phyloP scores from a whole-genome alignment of 64 coral and sea anemone genomes.

The Stylophora pistillata region DNA sequence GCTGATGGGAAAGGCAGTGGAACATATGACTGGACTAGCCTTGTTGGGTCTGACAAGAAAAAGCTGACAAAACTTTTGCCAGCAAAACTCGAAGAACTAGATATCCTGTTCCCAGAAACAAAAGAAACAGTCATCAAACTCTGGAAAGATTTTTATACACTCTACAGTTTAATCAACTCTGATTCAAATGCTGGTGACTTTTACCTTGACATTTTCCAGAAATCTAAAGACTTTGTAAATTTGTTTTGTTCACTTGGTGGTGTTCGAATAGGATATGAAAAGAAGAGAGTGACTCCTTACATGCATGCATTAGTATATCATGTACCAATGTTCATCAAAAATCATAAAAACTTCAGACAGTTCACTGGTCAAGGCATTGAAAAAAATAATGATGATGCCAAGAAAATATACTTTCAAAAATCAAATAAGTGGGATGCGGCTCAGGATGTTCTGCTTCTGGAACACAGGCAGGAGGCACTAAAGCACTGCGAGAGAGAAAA shows the following conservation, averaged over 20 bases:
- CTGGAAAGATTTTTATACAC: constrained; percentile 14
- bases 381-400: no score
- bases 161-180: constrained; percentile 7
- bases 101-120: constrained; percentile 51
- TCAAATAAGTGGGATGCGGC: no score
- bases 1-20: constrained; percentile 49
- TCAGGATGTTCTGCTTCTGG: no score
- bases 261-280: constrained; percentile 36
- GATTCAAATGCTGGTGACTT: background rate
- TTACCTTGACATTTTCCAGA: constrained; percentile 36
- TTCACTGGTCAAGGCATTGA: constrained; percentile 55
- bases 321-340: constrained; percentile 36
- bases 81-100: constrained; percentile 35
- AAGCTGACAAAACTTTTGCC: constrained; percentile 42
- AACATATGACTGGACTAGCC: constrained; percentile 39
- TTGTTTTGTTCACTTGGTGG: constrained; percentile 53
- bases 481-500: no score
- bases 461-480: no score
- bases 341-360: constrained; percentile 37
- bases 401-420: no score
- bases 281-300: constrained; percentile 42
- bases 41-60: constrained; percentile 59
- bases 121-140: constrained; percentile 29
- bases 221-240: constrained; percentile 37
- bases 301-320: constrained; percentile 63